Base-by-base conservation (phyloP, 2,797 vertebrate genomes). In the Ptychobarbus kaznakovi region DNA sequence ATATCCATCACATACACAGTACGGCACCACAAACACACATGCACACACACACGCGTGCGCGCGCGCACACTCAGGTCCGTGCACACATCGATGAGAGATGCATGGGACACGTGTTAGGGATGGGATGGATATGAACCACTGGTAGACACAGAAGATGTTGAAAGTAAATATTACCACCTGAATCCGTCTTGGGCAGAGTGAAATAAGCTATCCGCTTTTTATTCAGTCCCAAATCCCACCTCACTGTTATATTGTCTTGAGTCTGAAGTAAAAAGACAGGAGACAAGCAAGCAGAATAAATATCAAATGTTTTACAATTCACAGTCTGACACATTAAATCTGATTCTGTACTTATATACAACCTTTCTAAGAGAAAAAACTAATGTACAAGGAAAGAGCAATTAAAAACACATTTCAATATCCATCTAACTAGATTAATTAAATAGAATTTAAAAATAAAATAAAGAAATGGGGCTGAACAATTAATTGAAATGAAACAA, bases 161-260 rank as follows among this genome's bases (percentile, higher is more conserved):
- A 89, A 86, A 89, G 83, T 88, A 92, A 81, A 91, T 92, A 94
- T 95, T 94, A 95, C 94, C 94, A 96, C 95, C 95, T 96, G 98
- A 99, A 91, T 99, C 98, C 83, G 98, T 99, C 96, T 99, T 99
- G 94, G 98, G 98, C 92, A 99, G 95, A 82, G 97, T 97, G 95
- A 99, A 99, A 95, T 99, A 99, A 90, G 98, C 98, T 94, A 99
- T 99, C 95, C 98, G 96, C 92, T 99, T 99, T 97, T 99, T 99
- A 96, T 99, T 99, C 93, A 99, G 96, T 84, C 98, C 98, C 94
- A 99, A 96, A 94, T 99, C 98, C 98, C 98, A 99, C 91, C 98
- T 97, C 92, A 99, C 98, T 16, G 98, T 99, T 95, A 99, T 99
- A 95, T 99, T 99, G 93, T 99, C 98, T 94, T 99, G 98, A 87